These are phyloP conservation scores for Hemicrepidius hirtus DNA, from an alignment of 2,888 invertebrate species.

Conservation along the genomic window DNA sequence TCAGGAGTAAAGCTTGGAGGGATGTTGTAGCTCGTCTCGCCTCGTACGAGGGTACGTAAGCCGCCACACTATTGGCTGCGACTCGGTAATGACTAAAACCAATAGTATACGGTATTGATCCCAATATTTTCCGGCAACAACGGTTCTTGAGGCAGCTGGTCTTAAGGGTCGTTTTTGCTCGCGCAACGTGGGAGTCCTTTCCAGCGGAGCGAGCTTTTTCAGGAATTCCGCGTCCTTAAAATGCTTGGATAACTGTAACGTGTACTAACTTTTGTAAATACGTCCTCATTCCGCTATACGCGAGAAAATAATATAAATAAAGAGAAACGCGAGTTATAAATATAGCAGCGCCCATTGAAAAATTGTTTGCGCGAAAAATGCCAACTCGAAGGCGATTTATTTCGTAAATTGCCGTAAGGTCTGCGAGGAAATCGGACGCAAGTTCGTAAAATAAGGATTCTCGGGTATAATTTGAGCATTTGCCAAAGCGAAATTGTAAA, in stretches of 20 bases:
- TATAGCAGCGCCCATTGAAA: constrained; percentile 37
- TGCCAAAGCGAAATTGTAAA: constrained; percentile 41
- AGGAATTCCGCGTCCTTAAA: constrained; percentile 44
- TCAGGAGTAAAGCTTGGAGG: constrained; percentile 31
- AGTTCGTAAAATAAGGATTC: constrained; percentile 32
- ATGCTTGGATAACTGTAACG: constrained; percentile 53
- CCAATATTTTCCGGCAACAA: constrained; percentile 50
- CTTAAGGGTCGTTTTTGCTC: constrained; percentile 39
- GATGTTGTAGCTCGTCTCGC: constrained; percentile 49
- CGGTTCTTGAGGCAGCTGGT: constrained; percentile 19
- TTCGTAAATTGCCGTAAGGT: constrained; percentile 8
- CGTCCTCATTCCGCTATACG: constrained; percentile 45
- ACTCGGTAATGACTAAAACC: constrained; percentile 60
- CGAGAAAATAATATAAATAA: constrained; percentile 42
- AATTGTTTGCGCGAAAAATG: constrained; percentile 28
- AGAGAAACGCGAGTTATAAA: constrained; percentile 24
- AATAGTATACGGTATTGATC: constrained; percentile 62
- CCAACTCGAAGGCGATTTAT: constrained; percentile 27
- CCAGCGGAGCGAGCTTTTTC: constrained; percentile 49
- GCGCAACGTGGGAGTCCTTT: constrained; percentile 42
- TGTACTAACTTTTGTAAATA: constrained; percentile 56
- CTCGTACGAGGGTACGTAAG: constrained; percentile 56
- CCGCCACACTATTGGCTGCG: constrained; percentile 58
- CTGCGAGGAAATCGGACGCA: constrained; percentile 12
- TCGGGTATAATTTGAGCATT: constrained; percentile 35